Conservation (phyloP, 2,888 invertebrate genomes). For the Carabus problematicus region DNA sequence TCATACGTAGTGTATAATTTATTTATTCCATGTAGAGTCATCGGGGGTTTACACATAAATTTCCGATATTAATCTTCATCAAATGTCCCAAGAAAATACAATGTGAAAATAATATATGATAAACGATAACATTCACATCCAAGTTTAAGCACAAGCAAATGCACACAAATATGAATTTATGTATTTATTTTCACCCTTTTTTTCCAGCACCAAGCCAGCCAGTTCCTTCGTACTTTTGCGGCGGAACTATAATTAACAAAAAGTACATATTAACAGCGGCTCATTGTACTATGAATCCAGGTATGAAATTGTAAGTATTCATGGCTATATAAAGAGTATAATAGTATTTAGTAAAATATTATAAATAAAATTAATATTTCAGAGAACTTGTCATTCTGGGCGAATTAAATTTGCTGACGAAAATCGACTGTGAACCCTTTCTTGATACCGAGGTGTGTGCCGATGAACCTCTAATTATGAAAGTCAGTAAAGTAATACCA, state of each 20-base stretch:
- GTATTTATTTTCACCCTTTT: too few species aligned
- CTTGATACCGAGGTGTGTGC: conserved; percentile 50
- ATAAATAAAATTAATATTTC: conserved; percentile 10
- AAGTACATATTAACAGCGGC: conserved; percentile 52
- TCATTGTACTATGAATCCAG: conserved; percentile 49
- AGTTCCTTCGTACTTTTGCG: conserved; percentile 50
- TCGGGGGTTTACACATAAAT: too few species aligned
- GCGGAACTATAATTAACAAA: conserved; percentile 51
- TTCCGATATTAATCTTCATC: too few species aligned
- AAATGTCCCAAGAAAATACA: too few species aligned
- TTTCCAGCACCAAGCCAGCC: background rate
- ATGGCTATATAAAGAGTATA: background rate
- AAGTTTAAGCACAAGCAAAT: too few species aligned
- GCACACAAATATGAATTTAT: too few species aligned
- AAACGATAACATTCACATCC: too few species aligned
- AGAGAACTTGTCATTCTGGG: conserved; percentile 68
- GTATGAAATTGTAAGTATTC: conserved; percentile 50
- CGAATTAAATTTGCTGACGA: conserved; percentile 62
- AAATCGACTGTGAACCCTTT: conserved; percentile 58
- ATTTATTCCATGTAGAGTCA: too few species aligned
- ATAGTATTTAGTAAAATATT: background rate
- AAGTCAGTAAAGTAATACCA: conserved; percentile 50
- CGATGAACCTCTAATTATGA: conserved; percentile 51
- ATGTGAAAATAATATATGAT: too few species aligned
- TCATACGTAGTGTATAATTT: too few species aligned